Conservation (phyloP, 1,140 invertebrate genomes). For the Diorhabda elongata region DNA sequence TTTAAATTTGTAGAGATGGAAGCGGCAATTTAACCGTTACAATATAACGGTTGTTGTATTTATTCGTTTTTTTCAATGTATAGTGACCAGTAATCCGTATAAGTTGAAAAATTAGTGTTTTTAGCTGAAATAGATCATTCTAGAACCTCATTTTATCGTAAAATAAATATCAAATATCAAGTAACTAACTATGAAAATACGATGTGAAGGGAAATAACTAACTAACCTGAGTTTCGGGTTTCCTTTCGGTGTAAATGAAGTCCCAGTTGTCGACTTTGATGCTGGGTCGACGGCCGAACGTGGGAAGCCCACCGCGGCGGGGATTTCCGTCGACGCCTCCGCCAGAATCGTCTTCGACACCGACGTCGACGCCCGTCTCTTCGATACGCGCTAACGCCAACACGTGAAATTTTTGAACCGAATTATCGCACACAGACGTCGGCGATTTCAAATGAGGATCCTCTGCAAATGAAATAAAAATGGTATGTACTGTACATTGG, state of each 20-base stretch:
- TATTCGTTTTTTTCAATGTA: no score
- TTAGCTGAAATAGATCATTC: no score
- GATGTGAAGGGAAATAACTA: no score
- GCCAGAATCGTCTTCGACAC: constrained; percentile 1
- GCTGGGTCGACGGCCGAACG: constrained; percentile 28
- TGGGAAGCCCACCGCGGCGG: background rate
- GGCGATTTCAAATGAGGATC: background rate
- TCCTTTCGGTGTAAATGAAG: constrained; percentile 37
- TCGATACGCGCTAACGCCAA: constrained; percentile 38
- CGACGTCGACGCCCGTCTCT: constrained; percentile 26
- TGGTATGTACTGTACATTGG: no score
- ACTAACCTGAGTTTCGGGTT: constrained; percentile 10
- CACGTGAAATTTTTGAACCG: constrained; percentile 39
- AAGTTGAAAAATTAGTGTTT: no score
- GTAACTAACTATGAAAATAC: no score
- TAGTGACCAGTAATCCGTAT: no score
- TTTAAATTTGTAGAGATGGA: no score
- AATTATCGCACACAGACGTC: background rate
- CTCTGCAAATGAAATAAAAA: constrained; percentile 1
- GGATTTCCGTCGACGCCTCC: constrained; percentile 11
- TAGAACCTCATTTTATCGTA: no score
- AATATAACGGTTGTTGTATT: no score
- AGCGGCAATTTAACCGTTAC: no score
- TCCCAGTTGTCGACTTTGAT: constrained; percentile 44
- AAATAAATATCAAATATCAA: no score